Percentiles rank a stretch among this genome's conserved stretches.
These are phyloP conservation scores for Sylvicola cinctus DNA, from an alignment of 2,888 invertebrate species.

Conservation along the genomic window DNA sequence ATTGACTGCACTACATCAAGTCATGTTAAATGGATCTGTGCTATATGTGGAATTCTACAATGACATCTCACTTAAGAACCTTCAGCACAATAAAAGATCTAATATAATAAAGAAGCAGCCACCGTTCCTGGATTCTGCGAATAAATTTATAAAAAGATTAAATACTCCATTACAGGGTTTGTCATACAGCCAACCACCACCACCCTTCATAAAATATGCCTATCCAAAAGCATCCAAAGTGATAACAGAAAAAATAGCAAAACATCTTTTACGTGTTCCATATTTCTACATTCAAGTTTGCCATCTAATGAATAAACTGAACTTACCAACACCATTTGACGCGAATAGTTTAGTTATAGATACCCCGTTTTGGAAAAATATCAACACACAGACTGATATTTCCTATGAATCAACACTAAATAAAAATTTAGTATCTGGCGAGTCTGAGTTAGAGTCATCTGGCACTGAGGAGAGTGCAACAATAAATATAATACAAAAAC, in stretches of 20 bases:
- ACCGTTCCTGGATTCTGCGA: too few relatives aligned
- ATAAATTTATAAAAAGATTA: slow-evolving; percentile 32
- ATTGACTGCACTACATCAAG: too few relatives aligned
- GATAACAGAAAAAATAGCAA: slow-evolving; percentile 56
- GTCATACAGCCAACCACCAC: slow-evolving; percentile 54
- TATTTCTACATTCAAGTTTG: slow-evolving; percentile 69
- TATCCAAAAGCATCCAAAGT: slow-evolving; percentile 58
- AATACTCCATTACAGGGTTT: slow-evolving; percentile 36
- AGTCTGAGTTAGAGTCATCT: slow-evolving; percentile 23
- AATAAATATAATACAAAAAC: slow-evolving; percentile 6
- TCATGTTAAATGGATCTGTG: too few relatives aligned
- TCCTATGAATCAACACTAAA: slow-evolving; percentile 4
- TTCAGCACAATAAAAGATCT: too few relatives aligned
- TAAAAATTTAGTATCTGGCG: slow-evolving; percentile 13
- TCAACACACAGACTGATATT: too few relatives aligned
- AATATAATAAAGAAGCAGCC: too few relatives aligned
- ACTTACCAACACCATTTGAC: slow-evolving; percentile 64
- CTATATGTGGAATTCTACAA: too few relatives aligned
- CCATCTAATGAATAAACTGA: slow-evolving; percentile 92
- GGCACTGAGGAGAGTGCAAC: slow-evolving; percentile 8
- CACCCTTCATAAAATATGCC: slow-evolving; percentile 50
- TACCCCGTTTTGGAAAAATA: too few relatives aligned
- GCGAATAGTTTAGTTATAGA: too few relatives aligned
- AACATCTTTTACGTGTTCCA: slow-evolving; percentile 51
- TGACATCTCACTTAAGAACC: too few relatives aligned